A percentile compares a stretch with the other conserved stretches of the same genome.
Conservation (phyloP, 2,888 invertebrate species). For the Dyspetes luteomarginatus region DNA sequence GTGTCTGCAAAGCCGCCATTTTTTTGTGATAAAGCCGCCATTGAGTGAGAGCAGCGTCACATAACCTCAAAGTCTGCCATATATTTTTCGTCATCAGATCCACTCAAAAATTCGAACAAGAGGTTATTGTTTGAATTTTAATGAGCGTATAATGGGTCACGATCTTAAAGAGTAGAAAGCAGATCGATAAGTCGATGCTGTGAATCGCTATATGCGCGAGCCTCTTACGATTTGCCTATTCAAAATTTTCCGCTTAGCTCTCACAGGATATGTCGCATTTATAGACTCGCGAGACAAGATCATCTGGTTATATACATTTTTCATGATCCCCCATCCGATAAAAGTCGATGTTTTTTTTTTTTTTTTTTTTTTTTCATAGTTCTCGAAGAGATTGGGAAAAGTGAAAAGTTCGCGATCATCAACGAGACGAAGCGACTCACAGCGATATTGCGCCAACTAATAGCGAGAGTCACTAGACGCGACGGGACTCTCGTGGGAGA, state of each 20-base stretch:
- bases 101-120: too few relatives aligned
- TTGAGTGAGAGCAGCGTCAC: too few relatives aligned
- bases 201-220: slow-evolving; percentile 48
- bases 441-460: slow-evolving; percentile 54
- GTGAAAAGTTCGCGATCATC: slow-evolving; percentile 50
- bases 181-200: slow-evolving; percentile 63
- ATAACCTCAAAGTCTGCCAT: too few relatives aligned
- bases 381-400: slow-evolving; percentile 55
- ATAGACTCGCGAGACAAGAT: neutral
- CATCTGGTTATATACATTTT: slow-evolving; percentile 4
- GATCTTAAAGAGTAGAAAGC: slow-evolving; percentile 74
- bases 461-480: slow-evolving; percentile 13
- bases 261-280: slow-evolving; percentile 33
- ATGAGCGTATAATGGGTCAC: slow-evolving; percentile 1
- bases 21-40: too few relatives aligned
- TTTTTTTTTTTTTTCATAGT: neutral
- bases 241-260: too few relatives aligned
- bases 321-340: neutral
- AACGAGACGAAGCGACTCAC: slow-evolving; percentile 43
- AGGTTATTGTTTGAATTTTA: neutral
- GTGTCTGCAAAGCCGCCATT: too few relatives aligned
- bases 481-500: too few relatives aligned
- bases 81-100: too few relatives aligned
- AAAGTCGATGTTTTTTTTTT: slow-evolving; percentile 2
- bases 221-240: too few relatives aligned